Percentiles rank a stretch among this genome's conserved stretches.
These are phyloP conservation scores for Blastobasis lacticolella DNA, from an alignment of 2,888 invertebrate species.

Conservation along the genomic window DNA sequence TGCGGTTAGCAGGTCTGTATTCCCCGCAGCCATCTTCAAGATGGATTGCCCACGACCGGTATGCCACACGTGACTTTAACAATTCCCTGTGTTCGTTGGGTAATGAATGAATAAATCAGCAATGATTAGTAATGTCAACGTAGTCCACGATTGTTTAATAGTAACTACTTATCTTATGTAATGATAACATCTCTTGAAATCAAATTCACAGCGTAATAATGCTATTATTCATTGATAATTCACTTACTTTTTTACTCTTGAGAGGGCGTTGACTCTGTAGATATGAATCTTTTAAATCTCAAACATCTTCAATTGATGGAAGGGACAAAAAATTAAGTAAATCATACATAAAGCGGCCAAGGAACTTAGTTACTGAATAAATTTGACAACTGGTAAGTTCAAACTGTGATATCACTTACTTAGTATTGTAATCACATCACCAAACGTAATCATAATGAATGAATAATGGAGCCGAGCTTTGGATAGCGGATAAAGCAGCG, in stretches of 20 bases:
- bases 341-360: not conserved
- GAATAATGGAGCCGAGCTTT: constrained; percentile 20
- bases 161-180: too few species aligned
- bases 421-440: constrained; percentile 19
- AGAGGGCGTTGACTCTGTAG: not conserved
- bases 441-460: constrained; percentile 5
- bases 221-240: too few species aligned
- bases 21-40: not conserved
- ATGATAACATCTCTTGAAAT: too few species aligned
- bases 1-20: not conserved
- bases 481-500: constrained; percentile 19
- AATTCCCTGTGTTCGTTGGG: too few species aligned
- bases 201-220: too few species aligned
- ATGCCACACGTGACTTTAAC: not conserved
- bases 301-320: not conserved
- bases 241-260: too few species aligned
- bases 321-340: not conserved
- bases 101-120: too few species aligned
- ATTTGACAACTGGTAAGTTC: not conserved
- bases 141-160: too few species aligned
- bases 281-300: not conserved
- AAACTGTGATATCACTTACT: constrained; percentile 5
- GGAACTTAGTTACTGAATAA: constrained; percentile 8
- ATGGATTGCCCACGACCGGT: not conserved
- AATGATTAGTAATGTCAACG: too few species aligned